A percentile compares a stretch with the other conserved stretches of the same genome.
phyloP scores from a whole-genome alignment of 64 coral and sea anemone species.

The Orbicella faveolata region DNA sequence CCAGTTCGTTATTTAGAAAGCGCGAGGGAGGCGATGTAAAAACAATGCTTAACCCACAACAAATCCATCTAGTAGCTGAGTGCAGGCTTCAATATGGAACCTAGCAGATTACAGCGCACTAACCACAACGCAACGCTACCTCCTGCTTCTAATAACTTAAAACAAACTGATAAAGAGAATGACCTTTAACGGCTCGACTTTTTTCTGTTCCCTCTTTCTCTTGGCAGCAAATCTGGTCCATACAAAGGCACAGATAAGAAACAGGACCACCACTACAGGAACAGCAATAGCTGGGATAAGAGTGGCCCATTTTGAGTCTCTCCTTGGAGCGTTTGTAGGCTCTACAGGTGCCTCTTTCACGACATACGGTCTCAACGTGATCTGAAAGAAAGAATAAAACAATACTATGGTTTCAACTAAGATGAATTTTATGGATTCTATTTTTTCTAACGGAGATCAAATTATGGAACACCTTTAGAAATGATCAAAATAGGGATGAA shows the following conservation, averaged over 20 bases:
- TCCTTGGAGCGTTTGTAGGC: not conserved
- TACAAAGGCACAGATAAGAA: not conserved
- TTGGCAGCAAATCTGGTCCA: not conserved
- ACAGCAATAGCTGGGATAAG: slow-evolving; percentile 24
- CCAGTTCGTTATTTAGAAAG: too few species aligned
- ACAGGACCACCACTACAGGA: not conserved
- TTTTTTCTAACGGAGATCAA: too few species aligned
- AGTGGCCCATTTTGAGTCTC: not conserved
- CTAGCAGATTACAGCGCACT: too few species aligned
- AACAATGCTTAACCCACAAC: too few species aligned
- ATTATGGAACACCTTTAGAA: too few species aligned
- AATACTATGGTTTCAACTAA: not conserved
- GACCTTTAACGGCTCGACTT: slow-evolving; percentile 10
- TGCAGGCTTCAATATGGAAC: too few species aligned
- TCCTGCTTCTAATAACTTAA: not conserved
- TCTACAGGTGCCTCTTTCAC: not conserved
- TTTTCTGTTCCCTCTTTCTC: slow-evolving; percentile 9
- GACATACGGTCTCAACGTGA: slow-evolving; percentile 6
- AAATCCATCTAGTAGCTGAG: too few species aligned
- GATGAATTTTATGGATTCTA: too few species aligned
- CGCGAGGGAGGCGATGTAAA: too few species aligned
- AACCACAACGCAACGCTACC: too few species aligned
- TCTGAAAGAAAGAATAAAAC: not conserved
- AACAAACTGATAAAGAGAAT: not conserved
- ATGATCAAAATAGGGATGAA: too few species aligned